phyloP scores from a whole-genome alignment of 2,797 vertebrate species.

The Anguilla pacifica region DNA sequence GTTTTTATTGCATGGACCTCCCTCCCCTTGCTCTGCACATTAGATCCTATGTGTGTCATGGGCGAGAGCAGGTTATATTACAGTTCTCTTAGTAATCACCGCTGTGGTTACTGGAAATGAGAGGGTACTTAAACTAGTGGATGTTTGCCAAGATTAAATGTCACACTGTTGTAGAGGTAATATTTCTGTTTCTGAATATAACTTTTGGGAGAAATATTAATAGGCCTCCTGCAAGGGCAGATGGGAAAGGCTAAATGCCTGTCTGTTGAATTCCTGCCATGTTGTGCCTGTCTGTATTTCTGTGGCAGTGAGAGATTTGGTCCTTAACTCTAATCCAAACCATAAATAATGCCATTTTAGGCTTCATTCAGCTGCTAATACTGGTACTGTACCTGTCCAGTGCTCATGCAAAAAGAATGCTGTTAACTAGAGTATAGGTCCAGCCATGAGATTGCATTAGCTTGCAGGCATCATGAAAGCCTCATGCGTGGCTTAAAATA shows the following conservation, averaged over 20 bases:
- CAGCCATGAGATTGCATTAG: neutral
- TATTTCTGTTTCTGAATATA: slow-evolving; percentile 18
- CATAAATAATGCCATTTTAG: slow-evolving; percentile 28
- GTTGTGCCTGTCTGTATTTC: slow-evolving; percentile 4
- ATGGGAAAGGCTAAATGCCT: slow-evolving; percentile 8
- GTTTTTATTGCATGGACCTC: neutral
- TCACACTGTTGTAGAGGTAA: neutral
- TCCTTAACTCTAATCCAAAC: slow-evolving; percentile 1
- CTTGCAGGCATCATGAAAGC: slow-evolving; percentile 1
- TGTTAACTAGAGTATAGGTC: neutral
- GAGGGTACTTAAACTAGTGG: neutral
- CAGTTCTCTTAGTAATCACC: neutral
- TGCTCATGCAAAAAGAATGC: neutral
- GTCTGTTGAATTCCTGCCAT: neutral
- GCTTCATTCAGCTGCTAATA: slow-evolving; percentile 22
- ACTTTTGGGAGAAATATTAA: slow-evolving; percentile 20
- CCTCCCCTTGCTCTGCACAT: neutral
- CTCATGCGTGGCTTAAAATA: neutral
- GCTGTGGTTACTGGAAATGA: neutral
- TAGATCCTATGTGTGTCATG: neutral
- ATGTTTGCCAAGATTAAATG: neutral
- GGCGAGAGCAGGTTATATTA: neutral
- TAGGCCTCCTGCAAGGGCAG: neutral
- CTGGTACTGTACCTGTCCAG: neutral
- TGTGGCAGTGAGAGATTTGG: slow-evolving; percentile 18